These are phyloP conservation scores for Leiothrix lutea DNA, from an alignment of 2,113 vertebrate species.

Conservation along the genomic window DNA sequence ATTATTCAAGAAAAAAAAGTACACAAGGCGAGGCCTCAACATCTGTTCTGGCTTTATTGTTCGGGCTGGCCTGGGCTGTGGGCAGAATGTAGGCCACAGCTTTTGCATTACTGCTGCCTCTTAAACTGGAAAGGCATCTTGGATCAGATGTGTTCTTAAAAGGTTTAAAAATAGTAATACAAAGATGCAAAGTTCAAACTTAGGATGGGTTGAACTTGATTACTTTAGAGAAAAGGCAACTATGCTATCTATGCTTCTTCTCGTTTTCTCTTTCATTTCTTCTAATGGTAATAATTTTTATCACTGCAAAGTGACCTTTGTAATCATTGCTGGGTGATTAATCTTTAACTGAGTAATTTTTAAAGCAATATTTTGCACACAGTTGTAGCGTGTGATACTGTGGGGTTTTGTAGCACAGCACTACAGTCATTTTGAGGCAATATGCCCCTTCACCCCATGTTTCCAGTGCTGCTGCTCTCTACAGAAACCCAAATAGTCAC, in stretches of 20 bases:
- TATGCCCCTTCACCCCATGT: neutral
- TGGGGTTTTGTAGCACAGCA: neutral
- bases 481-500: neutral
- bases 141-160: neutral
- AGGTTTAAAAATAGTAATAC: neutral
- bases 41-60: conserved; percentile 58
- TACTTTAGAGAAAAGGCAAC: neutral
- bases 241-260: neutral
- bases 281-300: conserved; percentile 37
- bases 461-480: neutral
- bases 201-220: neutral
- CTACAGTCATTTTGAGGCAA: neutral
- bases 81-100: conserved; percentile 22
- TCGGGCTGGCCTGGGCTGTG: neutral
- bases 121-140: neutral
- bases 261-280: conserved; percentile 6
- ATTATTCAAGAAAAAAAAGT: neutral
- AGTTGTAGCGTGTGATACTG: neutral
- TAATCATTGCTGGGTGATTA: conserved; percentile 50
- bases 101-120: neutral
- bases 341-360: conserved; percentile 58
- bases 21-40: conserved; percentile 9
- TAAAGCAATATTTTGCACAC: conserved; percentile 27
- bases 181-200: neutral
- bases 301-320: conserved; percentile 50